Conservation (phyloP, 2,797 vertebrate species). For the Periparus ater region DNA sequence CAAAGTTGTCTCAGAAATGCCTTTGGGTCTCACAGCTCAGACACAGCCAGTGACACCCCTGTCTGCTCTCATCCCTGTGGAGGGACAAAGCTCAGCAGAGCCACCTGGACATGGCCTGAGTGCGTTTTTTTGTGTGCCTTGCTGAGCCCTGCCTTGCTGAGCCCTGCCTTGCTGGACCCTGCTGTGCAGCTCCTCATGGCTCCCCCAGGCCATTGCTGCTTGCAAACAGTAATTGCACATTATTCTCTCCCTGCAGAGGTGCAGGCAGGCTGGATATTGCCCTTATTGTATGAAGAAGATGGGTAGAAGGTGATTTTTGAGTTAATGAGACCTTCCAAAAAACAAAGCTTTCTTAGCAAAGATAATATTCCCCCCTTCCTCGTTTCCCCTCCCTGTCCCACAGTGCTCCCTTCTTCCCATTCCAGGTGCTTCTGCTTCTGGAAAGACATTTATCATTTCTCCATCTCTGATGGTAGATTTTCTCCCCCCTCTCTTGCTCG, state of each 20-base stretch:
- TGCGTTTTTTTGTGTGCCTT: not conserved
- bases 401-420: not conserved
- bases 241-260: not conserved
- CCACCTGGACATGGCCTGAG: not conserved
- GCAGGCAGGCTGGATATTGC: not conserved
- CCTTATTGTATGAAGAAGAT: not conserved
- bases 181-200: fast-evolving
- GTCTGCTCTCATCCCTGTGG: not conserved
- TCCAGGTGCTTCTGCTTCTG: constrained; percentile 53
- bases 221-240: not conserved
- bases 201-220: not conserved
- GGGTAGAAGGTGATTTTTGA: not conserved
- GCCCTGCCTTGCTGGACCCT: not conserved
- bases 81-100: not conserved
- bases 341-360: not conserved
- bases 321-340: not conserved
- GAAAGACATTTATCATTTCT: constrained; percentile 63
- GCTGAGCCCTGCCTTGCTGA: not conserved
- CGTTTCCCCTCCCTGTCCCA: not conserved
- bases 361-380: not conserved
- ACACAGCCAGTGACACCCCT: not conserved
- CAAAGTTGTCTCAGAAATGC: not conserved
- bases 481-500: not conserved
- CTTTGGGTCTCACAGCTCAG: not conserved
- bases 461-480: not conserved